These are phyloP conservation scores for Paratrypauchen microcephalus DNA, from an alignment of 2,797 vertebrate genomes.

Conservation along the genomic window DNA sequence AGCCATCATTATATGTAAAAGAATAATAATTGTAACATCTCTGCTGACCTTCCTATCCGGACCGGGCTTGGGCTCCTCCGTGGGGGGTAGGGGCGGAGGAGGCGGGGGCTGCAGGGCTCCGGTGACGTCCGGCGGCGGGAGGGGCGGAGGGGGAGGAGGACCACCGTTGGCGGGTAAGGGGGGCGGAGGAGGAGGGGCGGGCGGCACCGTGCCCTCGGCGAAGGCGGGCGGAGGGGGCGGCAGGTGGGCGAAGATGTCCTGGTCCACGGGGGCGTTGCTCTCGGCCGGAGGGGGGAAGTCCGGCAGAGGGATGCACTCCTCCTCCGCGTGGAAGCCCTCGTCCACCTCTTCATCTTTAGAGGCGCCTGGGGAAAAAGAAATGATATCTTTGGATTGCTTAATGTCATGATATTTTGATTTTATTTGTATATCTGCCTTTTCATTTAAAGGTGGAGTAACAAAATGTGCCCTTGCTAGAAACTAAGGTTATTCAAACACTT, in stretches of 20 bases:
- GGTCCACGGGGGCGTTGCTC: slow-evolving; percentile 68
- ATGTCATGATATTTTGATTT: neutral
- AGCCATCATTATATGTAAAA: neutral
- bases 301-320: slow-evolving; percentile 80
- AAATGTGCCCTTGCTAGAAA: no score
- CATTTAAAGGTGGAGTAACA: no score
- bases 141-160: slow-evolving; percentile 51
- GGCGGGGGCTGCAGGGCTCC: slow-evolving; percentile 41
- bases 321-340: slow-evolving; percentile 87
- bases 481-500: no score
- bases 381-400: neutral
- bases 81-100: slow-evolving; percentile 36
- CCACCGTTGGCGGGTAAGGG: slow-evolving; percentile 43
- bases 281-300: slow-evolving; percentile 77
- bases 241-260: slow-evolving; percentile 76
- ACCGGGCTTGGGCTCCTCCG: slow-evolving; percentile 38
- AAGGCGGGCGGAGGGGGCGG: slow-evolving; percentile 81
- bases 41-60: slow-evolving; percentile 65
- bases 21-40: neutral
- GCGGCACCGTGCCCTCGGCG: slow-evolving; percentile 72
- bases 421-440: no score
- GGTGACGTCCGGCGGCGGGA: slow-evolving; percentile 41
- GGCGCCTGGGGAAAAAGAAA: slow-evolving; percentile 7
- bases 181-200: slow-evolving; percentile 51
- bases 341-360: slow-evolving; percentile 83